phyloP scores from a whole-genome alignment of 1,140 invertebrate genomes.

The Homarus americanus region DNA sequence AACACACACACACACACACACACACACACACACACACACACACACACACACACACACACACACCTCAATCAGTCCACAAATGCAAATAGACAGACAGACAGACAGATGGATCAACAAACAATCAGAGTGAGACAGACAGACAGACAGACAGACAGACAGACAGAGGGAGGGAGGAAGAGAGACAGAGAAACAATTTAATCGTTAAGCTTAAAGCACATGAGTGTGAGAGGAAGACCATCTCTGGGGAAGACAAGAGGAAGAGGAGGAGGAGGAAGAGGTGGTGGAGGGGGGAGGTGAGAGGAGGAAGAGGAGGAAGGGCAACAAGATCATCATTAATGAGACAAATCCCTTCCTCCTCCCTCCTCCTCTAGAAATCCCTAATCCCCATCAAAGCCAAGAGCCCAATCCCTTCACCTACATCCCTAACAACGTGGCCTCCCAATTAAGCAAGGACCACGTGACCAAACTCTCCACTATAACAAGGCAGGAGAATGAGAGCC shows the following conservation, averaged over 20 bases:
- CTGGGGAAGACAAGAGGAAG: too few relatives aligned
- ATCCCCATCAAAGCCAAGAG: not conserved
- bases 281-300: too few relatives aligned
- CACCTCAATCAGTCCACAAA: too few relatives aligned
- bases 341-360: constrained; percentile 12
- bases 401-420: not conserved
- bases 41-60: not conserved
- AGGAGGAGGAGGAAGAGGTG: too few relatives aligned
- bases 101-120: too few relatives aligned
- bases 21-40: too few relatives aligned
- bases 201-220: too few relatives aligned
- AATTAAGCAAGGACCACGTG: constrained; percentile 19
- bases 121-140: not conserved
- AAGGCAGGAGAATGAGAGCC: constrained; percentile 7
- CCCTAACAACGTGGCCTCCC: not conserved
- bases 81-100: too few relatives aligned
- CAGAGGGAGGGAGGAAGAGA: not conserved
- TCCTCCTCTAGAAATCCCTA: constrained; percentile 18
- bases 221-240: too few relatives aligned
- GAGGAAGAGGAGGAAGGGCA: too few relatives aligned
- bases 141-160: not conserved
- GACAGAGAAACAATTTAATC: not conserved
- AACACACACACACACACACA: too few relatives aligned
- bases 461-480: constrained; percentile 14
- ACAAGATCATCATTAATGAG: constrained; percentile 27